These are phyloP conservation scores for Sebastes variabilis DNA, from an alignment of 2,797 vertebrate genomes.

Conservation along the genomic window DNA sequence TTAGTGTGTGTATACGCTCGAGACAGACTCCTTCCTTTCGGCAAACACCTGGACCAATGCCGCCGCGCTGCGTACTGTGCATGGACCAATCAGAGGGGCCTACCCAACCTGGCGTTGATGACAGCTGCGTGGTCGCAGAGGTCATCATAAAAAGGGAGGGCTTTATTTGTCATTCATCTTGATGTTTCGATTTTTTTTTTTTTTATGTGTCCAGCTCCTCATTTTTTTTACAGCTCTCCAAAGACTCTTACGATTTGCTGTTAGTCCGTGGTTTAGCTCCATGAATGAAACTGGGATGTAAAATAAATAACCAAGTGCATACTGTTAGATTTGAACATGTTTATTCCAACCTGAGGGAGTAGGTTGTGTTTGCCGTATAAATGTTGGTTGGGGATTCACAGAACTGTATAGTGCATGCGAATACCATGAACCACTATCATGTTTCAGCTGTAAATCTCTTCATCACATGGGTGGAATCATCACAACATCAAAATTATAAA, in stretches of 20 bases:
- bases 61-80: conserved; percentile 68
- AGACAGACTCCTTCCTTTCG: conserved; percentile 75
- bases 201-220: conserved; percentile 34
- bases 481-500: conserved; percentile 33
- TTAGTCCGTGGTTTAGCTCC: conserved; percentile 62
- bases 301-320: conserved; percentile 75
- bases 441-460: conserved; percentile 44
- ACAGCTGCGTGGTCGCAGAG: conserved; percentile 66
- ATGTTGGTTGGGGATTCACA: conserved; percentile 17
- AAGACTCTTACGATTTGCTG: conserved; percentile 70
- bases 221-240: conserved; percentile 66
- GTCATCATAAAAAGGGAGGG: conserved; percentile 53
- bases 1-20: conserved; percentile 76
- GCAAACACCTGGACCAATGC: conserved; percentile 82
- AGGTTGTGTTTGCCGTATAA: conserved; percentile 21
- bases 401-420: conserved; percentile 49
- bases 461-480: conserved; percentile 8
- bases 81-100: conserved; percentile 81
- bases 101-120: conserved; percentile 64
- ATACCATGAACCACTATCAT: conserved; percentile 12
- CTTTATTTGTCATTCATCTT: conserved; percentile 50
- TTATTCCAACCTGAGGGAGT: conserved; percentile 38
- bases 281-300: conserved; percentile 63
- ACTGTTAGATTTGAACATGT: conserved; percentile 48
- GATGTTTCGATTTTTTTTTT: conserved; percentile 44